Conservation (phyloP, 2,113 vertebrate species). For the Ciconia stormi region DNA sequence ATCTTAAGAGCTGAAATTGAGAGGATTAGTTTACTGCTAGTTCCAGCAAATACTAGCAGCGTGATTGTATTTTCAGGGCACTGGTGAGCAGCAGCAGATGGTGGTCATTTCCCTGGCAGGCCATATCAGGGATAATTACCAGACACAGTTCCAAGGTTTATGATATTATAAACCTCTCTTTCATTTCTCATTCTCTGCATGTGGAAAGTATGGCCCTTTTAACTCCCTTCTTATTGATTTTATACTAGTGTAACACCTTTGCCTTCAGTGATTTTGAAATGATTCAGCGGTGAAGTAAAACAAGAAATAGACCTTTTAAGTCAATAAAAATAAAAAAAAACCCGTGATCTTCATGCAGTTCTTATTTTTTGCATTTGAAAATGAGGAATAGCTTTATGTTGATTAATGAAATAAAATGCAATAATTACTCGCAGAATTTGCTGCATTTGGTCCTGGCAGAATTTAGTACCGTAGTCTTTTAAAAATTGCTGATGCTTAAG, state of each 20-base stretch:
- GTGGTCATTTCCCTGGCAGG: conserved; percentile 60
- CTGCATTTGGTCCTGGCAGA: not conserved
- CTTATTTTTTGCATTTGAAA: not conserved
- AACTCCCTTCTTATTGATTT: conserved; percentile 31
- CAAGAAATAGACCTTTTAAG: conserved; percentile 1
- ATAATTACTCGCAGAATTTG: not conserved
- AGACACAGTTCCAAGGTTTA: conserved; percentile 53
- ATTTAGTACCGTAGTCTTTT: not conserved
- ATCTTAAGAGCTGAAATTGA: conserved; percentile 4
- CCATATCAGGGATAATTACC: conserved; percentile 21
- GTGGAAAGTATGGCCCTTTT: conserved; percentile 13
- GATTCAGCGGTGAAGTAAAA: conserved; percentile 15
- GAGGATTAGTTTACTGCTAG: not conserved
- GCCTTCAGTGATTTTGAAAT: conserved; percentile 21
- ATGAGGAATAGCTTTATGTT: not conserved
- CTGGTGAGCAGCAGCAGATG: conserved; percentile 61
- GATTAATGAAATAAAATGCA: not conserved
- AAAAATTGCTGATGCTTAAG: not conserved
- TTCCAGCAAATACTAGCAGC: not conserved
- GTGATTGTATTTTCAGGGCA: conserved; percentile 4
- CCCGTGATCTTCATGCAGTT: not conserved
- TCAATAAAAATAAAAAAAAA: not conserved
- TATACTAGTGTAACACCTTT: conserved; percentile 6
- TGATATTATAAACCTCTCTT: conserved; percentile 52
- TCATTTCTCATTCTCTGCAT: conserved; percentile 48